Evolutionary conservation across 1,140 invertebrate species (phyloP).

Genomic region (Drosophila sp.): DNA sequence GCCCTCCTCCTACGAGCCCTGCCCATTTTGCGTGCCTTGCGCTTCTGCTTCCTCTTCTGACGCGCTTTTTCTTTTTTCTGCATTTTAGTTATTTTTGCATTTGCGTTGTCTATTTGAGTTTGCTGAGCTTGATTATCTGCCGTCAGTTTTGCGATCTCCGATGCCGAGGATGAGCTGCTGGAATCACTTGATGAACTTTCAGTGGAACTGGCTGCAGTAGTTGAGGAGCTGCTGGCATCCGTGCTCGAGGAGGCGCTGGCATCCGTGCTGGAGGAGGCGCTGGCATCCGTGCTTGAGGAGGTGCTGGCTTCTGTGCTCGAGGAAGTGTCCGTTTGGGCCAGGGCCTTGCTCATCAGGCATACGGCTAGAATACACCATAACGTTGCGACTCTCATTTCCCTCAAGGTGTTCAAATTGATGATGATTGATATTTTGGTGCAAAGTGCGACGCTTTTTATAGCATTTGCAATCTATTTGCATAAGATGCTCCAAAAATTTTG

Average conservation of each 20-base stretch:
- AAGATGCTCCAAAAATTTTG: neutral
- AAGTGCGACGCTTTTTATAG: neutral
- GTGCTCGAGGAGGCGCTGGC: neutral
- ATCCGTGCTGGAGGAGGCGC: neutral
- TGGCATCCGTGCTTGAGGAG: neutral
- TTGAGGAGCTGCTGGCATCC: neutral
- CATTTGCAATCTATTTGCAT: conserved; percentile 1
- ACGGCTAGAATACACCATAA: neutral
- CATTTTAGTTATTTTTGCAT: no score
- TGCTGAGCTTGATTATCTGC: no score
- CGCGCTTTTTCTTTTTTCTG: no score
- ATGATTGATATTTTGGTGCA: neutral
- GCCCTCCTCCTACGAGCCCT: no score
- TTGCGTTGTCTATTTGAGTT: no score
- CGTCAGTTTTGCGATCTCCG: no score
- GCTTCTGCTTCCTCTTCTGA: no score
- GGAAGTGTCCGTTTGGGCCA: neutral
- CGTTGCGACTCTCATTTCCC: neutral
- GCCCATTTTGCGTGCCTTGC: no score
- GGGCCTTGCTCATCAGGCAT: neutral
- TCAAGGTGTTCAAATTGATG: neutral
- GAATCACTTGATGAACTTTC: neutral
- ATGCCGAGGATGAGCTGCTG: neutral
- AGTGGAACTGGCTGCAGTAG: neutral
- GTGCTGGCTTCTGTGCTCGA: neutral